These are phyloP conservation scores for Synanceia verrucosa DNA, from an alignment of 2,797 vertebrate species.

Conservation along the genomic window DNA sequence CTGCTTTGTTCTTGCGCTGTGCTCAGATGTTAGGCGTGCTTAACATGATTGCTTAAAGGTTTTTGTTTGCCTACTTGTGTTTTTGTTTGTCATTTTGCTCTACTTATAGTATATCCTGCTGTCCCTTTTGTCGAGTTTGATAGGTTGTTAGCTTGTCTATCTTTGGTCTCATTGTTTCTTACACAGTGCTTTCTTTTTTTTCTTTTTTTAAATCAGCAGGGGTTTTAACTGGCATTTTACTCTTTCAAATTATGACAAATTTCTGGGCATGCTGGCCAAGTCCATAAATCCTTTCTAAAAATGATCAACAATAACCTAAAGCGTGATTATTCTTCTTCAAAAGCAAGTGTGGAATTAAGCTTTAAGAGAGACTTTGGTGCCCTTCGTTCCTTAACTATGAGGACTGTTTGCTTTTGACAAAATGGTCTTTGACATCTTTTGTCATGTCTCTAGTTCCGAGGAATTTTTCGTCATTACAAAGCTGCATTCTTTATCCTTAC, in stretches of 20 bases:
- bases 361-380: slow-evolving; percentile 39
- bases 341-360: background rate
- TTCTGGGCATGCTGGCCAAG: background rate
- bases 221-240: slow-evolving; percentile 22
- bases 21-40: slow-evolving; percentile 94
- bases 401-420: slow-evolving; percentile 44
- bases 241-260: slow-evolving; percentile 5
- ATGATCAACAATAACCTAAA: slow-evolving; percentile 7
- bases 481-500: slow-evolving; percentile 45
- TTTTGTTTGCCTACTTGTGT: slow-evolving; percentile 87
- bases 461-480: slow-evolving; percentile 68
- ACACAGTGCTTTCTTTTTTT: background rate
- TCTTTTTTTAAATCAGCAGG: background rate
- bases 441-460: slow-evolving; percentile 58
- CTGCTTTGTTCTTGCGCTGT: slow-evolving; percentile 94
- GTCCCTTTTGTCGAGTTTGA: slow-evolving; percentile 61
- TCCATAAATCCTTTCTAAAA: slow-evolving; percentile 1
- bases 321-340: background rate
- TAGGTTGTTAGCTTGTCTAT: slow-evolving; percentile 27
- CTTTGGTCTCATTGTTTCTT: slow-evolving; percentile 30
- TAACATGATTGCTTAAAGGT: slow-evolving; percentile 99
- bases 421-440: slow-evolving; percentile 65
- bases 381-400: slow-evolving; percentile 19
- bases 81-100: slow-evolving; percentile 81
- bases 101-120: slow-evolving; percentile 63